Evolutionary conservation across 2,113 vertebrate species (phyloP), one percentile per base, ranked within the genome.

Genomic region (Lophochroa leadbeateri): DNA sequence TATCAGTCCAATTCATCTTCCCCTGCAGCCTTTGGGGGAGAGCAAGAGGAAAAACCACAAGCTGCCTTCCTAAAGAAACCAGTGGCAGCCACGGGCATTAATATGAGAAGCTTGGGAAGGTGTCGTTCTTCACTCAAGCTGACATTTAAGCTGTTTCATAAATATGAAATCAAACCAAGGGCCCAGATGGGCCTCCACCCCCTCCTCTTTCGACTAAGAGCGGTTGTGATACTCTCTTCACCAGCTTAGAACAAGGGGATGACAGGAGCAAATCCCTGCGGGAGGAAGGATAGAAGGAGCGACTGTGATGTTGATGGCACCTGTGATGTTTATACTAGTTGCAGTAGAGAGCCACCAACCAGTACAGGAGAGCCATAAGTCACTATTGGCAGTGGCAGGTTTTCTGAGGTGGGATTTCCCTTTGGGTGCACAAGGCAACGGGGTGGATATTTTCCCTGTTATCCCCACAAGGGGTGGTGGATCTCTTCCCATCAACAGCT

Each of bases 91-190:
- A 96, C 24, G 31, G 95, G 97, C 97, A 96, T 97, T 96, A 96
- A 96, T 97, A 95, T 91, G 93, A 97, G 97, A 98, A 98, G 91
- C 96, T 86, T 92, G 88, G 91, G 96, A 98, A 97, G 97, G 97
- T 98, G 98, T 98, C 96, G 4, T 98, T 98, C 98, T 98, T 98
- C 98, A 98, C 97, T 98, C 97, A 98, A 97, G 97, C 96, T 98
- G 98, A 98, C 98, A 98, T 98, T 98, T 97, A 98, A 98, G 98
- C 97, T 98, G 97, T 98, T 98, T 98, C 97, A 98, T 98, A 98
- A 98, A 98, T 98, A 98, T 96, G 95, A 98, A 98, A 98, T 98
- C 98, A 98, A 98, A 97, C 97, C 96, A 85, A 96, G 92, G 97
- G 95, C 96, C 97, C 98, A 98, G 97, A 98, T 98, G 97, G 97